Base-by-base conservation (phyloP, 2,797 vertebrate genomes). In the Poecilia wingei region DNA sequence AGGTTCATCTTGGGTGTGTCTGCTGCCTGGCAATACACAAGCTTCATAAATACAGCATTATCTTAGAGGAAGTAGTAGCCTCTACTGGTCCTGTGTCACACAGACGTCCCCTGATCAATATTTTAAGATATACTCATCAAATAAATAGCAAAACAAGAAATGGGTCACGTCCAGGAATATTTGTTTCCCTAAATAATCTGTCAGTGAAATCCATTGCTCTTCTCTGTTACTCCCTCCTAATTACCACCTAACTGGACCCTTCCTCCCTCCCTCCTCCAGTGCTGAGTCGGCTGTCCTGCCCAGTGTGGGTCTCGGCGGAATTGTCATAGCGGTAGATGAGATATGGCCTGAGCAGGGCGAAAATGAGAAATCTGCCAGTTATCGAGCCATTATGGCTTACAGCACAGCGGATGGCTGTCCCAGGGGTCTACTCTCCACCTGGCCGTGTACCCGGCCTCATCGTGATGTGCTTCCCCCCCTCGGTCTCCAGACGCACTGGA, bases 381-480 rank as follows among this genome's bases (percentile, higher is more conserved):
- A 90, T 92, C 81, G 82, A 90, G 89, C 72, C 57, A 83, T 95
- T 93, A 92, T 79, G 86, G 91, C 93, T 94, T 93, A 90, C 84
- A 83, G 84, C 92, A 84, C 88, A 86, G 78, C 82, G 84, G 89
- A 89, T 88, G 75, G 20, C 45, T 25, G 79, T 94, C 93, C 92
- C 92, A 75, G 53, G 93, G 91, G 93, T 81, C 84, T 87, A 64
- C 88, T 91, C 82, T 89, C 72, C 90, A 85, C 75, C 69, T 0
- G 45, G 80, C 53, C 84, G 84, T 77, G 64, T 76, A 70, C 73
- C 80, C 73, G 16, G 39, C 57, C 72, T 72, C 76, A 68, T 81
- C 36, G 72, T 64, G 73, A 79, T 14, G 69, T 82, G 88, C 79
- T 78, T 51, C 88, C 86, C 75, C 82, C 82, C 8, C 75, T n/a